Percentiles rank a stretch among this genome's conserved stretches.
Evolutionary conservation across 2,113 vertebrate species (phyloP).

Genomic region (Nothobranchius kuhntae): DNA sequence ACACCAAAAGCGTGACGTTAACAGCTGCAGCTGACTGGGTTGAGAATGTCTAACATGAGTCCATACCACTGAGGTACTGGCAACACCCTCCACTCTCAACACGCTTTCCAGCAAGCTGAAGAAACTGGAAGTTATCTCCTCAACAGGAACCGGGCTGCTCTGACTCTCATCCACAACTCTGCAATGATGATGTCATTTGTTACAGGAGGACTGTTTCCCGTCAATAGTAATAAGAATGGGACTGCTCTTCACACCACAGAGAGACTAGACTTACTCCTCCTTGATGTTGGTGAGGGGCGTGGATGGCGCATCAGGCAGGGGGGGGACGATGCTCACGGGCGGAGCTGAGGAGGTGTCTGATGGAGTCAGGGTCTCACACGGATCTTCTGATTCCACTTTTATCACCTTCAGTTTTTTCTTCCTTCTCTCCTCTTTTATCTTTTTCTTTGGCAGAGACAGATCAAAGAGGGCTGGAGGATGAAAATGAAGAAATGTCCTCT

Average conservation of each 20-base stretch:
- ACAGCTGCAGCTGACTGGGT: not conserved
- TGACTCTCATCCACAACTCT: constrained; percentile 91
- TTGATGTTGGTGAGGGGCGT: constrained; percentile 84
- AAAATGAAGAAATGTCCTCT: not conserved
- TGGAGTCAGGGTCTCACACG: constrained; percentile 81
- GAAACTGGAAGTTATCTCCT: constrained; percentile 93
- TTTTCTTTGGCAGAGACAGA: constrained; percentile 89
- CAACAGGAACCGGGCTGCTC: constrained; percentile 82
- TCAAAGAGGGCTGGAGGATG: constrained; percentile 84
- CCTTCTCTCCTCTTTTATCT: constrained; percentile 89
- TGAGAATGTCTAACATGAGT: not conserved
- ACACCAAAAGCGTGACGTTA: constrained; percentile 4
- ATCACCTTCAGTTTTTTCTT: constrained; percentile 90
- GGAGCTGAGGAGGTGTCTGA: constrained; percentile 60
- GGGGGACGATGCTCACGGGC: constrained; percentile 49
- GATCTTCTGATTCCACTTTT: constrained; percentile 90
- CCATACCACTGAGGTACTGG: constrained; percentile 86
- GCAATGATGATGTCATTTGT: constrained; percentile 12
- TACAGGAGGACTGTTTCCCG: no score
- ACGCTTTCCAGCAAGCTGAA: constrained; percentile 91
- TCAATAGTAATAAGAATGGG: not conserved
- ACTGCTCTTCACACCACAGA: not conserved
- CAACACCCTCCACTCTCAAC: constrained; percentile 83
- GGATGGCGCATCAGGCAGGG: constrained; percentile 80
- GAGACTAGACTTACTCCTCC: constrained; percentile 87